A percentile compares a stretch with the other conserved stretches of the same genome.
Evolutionary conservation across 2,888 invertebrate species (phyloP).

Genomic region (Phortica okadai): DNA sequence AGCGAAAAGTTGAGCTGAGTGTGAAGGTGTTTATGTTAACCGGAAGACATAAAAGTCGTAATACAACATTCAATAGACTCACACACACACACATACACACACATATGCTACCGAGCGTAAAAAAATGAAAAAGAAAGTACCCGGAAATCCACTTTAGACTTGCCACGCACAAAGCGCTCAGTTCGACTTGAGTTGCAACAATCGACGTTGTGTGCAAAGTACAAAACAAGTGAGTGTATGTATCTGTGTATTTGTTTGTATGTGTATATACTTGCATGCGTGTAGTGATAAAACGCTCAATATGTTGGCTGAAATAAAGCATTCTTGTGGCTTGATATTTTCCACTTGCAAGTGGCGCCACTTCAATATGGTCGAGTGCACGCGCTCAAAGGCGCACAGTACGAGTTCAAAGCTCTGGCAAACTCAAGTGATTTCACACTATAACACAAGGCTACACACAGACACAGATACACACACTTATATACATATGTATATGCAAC

Average conservation of each 20-base stretch:
- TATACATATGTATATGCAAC: no score
- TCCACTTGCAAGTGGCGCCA: neutral
- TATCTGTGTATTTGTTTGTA: no score
- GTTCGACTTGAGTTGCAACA: slow-evolving; percentile 38
- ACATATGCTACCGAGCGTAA: slow-evolving; percentile 47
- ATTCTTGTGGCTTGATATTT: neutral
- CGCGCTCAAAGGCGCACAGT: neutral
- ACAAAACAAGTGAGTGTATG: no score
- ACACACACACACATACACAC: neutral
- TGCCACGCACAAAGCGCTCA: slow-evolving; percentile 45
- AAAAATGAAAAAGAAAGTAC: slow-evolving; percentile 51
- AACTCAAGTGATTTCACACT: no score
- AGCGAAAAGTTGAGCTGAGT: slow-evolving; percentile 28
- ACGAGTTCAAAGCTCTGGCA: no score
- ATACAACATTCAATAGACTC: slow-evolving; percentile 35
- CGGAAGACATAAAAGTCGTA: slow-evolving; percentile 71
- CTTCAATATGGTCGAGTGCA: neutral
- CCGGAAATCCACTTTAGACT: slow-evolving; percentile 72
- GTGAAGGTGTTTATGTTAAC: slow-evolving; percentile 71
- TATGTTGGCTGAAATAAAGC: neutral
- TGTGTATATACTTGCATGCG: neutral
- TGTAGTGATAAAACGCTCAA: neutral
- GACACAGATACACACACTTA: no score
- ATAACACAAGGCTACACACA: neutral
- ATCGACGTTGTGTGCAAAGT: no score